These are phyloP conservation scores for Tenthredo scrophulariae DNA, from an alignment of 2,888 invertebrate genomes.

Conservation along the genomic window DNA sequence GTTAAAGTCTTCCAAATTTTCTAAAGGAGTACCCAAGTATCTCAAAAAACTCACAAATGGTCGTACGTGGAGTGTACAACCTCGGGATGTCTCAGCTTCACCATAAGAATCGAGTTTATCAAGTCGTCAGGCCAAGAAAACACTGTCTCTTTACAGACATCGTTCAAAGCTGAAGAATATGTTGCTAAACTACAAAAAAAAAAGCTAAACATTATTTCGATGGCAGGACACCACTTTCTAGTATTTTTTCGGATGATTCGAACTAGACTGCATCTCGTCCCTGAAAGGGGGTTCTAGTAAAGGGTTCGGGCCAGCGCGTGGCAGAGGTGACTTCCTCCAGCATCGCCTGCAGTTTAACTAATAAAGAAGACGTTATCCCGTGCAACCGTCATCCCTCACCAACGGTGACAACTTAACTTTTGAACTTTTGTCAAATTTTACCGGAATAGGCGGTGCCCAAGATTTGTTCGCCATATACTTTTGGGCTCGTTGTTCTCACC, in stretches of 20 bases:
- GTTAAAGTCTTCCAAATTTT: neutral
- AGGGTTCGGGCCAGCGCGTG: slow-evolving; percentile 26
- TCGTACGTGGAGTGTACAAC: neutral
- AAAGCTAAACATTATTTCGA: neutral
- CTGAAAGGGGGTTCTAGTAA: neutral
- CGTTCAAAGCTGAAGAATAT: neutral
- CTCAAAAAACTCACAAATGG: neutral
- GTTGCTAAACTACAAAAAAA: neutral
- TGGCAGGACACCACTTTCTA: neutral
- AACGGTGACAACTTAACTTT: slow-evolving; percentile 47
- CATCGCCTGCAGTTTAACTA: neutral
- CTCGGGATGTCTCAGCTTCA: neutral
- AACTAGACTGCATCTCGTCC: neutral
- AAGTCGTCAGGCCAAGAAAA: neutral
- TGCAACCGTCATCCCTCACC: slow-evolving; percentile 46
- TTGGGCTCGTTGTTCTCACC: slow-evolving; percentile 28
- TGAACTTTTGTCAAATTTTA: slow-evolving; percentile 37
- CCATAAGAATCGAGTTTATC: neutral
- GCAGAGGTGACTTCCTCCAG: neutral
- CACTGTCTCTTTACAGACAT: neutral
- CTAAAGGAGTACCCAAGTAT: neutral
- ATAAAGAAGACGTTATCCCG: slow-evolving; percentile 48
- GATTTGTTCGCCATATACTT: slow-evolving; percentile 42
- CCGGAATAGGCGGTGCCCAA: neutral
- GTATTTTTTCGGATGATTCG: neutral